Conservation (phyloP, 2,797 vertebrate genomes). For the Gymnoscopelus microlampas region DNA sequence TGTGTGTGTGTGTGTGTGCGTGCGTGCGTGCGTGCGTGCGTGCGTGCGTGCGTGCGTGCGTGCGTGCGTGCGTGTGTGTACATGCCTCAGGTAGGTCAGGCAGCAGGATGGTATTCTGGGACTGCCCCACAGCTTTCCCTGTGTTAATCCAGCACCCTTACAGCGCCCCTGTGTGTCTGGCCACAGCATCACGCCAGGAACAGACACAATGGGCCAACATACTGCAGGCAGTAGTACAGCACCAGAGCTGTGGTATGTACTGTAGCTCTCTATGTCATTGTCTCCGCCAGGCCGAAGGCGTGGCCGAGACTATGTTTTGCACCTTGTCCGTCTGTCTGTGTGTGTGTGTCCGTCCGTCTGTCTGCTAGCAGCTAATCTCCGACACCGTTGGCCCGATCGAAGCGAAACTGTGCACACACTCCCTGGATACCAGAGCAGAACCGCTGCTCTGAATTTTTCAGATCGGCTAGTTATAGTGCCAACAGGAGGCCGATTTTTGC, state of each 20-base stretch:
- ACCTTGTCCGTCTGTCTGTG: too few relatives aligned
- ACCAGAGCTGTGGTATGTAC: not conserved
- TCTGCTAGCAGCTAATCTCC: too few relatives aligned
- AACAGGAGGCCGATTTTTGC: too few relatives aligned
- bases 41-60: not conserved
- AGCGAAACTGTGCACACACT: too few relatives aligned
- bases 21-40: not conserved
- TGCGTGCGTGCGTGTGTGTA: not conserved
- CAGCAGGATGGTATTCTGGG: constrained; percentile 15
- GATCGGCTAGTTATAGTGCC: too few relatives aligned
- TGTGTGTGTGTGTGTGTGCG: not conserved
- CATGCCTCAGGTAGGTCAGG: not conserved
- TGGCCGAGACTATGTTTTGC: too few relatives aligned
- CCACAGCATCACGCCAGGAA: constrained; percentile 2
- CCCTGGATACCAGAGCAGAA: too few relatives aligned
- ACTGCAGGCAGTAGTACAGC: not conserved
- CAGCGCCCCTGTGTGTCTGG: constrained; percentile 34
- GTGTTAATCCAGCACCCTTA: constrained; percentile 35
- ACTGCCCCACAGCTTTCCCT: constrained; percentile 28
- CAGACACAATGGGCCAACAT: not conserved
- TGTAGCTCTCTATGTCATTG: not conserved
- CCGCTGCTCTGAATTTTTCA: too few relatives aligned
- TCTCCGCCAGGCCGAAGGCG: too few relatives aligned
- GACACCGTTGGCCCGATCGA: too few relatives aligned
- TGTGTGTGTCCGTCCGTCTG: too few relatives aligned